Evolutionary conservation across 2,888 invertebrate species (phyloP).

Genomic region (Drosophila kokeensis): DNA sequence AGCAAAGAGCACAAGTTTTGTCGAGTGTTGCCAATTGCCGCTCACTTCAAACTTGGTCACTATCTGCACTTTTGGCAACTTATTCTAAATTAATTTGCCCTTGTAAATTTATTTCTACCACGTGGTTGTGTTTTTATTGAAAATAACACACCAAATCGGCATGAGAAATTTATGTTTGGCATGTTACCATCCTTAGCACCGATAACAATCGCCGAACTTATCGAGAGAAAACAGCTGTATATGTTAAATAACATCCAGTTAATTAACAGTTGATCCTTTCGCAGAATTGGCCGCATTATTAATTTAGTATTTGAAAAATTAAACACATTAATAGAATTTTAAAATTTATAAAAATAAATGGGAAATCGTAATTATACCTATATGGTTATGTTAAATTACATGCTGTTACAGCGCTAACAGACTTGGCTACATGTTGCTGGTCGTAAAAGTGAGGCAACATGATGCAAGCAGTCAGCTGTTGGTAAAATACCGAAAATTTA

Average conservation of each 20-base stretch:
- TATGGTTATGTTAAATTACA: background rate
- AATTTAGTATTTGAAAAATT: background rate
- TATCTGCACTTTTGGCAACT: background rate
- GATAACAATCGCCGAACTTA: background rate
- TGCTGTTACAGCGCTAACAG: background rate
- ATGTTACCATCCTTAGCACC: background rate
- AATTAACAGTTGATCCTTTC: background rate
- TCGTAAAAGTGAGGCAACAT: conserved; percentile 29
- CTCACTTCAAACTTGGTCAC: background rate
- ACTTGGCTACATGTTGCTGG: background rate
- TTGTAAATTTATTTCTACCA: background rate
- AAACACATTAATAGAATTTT: background rate
- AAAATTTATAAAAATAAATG: background rate
- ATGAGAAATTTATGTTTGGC: background rate
- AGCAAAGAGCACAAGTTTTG: too few relatives aligned
- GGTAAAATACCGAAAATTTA: conserved; percentile 30
- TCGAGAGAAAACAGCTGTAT: conserved; percentile 12
- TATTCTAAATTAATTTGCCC: background rate
- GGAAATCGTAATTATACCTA: background rate
- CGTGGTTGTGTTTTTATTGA: background rate
- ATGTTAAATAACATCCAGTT: background rate
- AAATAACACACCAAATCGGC: background rate
- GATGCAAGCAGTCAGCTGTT: conserved; percentile 51
- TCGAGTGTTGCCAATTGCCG: background rate
- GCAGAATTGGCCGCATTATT: background rate